Conservation (phyloP, 1,140 invertebrate genomes). For the Himalopsyche phryganea region DNA sequence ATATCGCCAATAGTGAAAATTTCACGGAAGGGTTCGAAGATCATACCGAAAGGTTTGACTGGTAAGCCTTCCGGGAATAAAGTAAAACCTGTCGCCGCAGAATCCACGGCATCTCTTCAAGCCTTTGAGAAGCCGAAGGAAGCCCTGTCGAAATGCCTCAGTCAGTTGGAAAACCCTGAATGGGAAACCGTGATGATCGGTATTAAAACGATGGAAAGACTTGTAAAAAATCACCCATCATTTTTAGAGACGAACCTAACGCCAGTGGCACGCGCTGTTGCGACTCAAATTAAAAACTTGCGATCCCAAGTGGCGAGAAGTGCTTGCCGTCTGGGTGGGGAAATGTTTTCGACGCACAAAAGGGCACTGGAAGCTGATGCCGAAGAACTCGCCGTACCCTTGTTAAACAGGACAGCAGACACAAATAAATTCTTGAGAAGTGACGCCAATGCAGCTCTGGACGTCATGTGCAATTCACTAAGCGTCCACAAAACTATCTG, state of each 20-base stretch:
- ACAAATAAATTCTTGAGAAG: constrained; percentile 88
- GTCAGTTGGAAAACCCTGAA: constrained; percentile 68
- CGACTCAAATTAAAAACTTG: constrained; percentile 79
- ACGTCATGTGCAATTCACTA: constrained; percentile 71
- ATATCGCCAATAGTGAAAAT: constrained; percentile 26
- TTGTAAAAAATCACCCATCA: constrained; percentile 71
- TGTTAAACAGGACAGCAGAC: constrained; percentile 85
- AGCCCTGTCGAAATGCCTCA: constrained; percentile 60
- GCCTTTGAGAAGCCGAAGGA: constrained; percentile 60
- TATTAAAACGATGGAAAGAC: constrained; percentile 66
- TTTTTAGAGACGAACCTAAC: constrained; percentile 58
- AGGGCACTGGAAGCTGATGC: constrained; percentile 80
- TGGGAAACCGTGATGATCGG: constrained; percentile 85
- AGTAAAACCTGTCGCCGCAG: constrained; percentile 20
- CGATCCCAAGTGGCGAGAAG: constrained; percentile 85
- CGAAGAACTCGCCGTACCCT: constrained; percentile 75
- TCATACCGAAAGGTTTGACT: constrained; percentile 13
- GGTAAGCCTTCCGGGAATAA: constrained; percentile 25
- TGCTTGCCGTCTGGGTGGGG: constrained; percentile 74
- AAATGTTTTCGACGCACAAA: constrained; percentile 70
- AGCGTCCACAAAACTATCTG: constrained; percentile 44
- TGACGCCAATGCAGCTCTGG: constrained; percentile 80
- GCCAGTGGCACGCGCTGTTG: constrained; percentile 64
- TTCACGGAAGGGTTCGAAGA: constrained; percentile 13
- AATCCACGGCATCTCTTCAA: neutral